Evolutionary conservation across 2,113 vertebrate species (phyloP).

Genomic region (Lutjanus erythropterus): DNA sequence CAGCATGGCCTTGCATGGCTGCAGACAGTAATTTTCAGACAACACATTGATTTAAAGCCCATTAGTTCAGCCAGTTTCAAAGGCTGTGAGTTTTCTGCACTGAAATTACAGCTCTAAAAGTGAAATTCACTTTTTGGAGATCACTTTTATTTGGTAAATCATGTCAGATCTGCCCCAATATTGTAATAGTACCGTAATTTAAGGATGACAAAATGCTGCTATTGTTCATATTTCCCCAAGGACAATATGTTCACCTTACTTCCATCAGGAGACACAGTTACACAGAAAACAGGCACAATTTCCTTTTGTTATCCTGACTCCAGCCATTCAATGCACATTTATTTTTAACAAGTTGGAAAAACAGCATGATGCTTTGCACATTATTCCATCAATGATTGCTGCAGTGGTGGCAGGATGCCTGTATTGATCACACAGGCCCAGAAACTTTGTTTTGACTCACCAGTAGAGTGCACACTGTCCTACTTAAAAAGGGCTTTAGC

Average conservation of each 20-base stretch:
- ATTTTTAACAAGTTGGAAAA: slow-evolving; percentile 22
- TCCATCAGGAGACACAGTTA: not conserved
- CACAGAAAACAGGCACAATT: not conserved
- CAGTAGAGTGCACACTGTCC: not conserved
- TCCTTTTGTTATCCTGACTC: not conserved
- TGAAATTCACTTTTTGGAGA: not conserved
- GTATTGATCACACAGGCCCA: slow-evolving; percentile 16
- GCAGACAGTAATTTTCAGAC: not conserved
- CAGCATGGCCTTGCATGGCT: not conserved
- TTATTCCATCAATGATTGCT: slow-evolving; percentile 25
- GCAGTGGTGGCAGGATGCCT: slow-evolving; percentile 24
- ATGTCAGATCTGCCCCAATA: not conserved
- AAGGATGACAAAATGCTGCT: not conserved
- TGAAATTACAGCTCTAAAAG: not conserved
- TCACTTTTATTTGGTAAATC: not conserved
- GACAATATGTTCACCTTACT: not conserved
- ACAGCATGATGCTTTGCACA: slow-evolving; percentile 20
- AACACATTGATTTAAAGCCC: slow-evolving; percentile 17
- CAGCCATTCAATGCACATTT: slow-evolving; percentile 10
- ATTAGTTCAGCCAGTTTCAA: slow-evolving; percentile 15
- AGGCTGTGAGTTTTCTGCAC: not conserved
- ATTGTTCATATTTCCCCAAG: not conserved
- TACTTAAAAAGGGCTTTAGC: not conserved
- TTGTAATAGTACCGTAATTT: not conserved
- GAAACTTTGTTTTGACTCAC: not conserved